These are phyloP conservation scores for Neoascia interrupta DNA, from an alignment of 2,888 invertebrate species.

Conservation along the genomic window DNA sequence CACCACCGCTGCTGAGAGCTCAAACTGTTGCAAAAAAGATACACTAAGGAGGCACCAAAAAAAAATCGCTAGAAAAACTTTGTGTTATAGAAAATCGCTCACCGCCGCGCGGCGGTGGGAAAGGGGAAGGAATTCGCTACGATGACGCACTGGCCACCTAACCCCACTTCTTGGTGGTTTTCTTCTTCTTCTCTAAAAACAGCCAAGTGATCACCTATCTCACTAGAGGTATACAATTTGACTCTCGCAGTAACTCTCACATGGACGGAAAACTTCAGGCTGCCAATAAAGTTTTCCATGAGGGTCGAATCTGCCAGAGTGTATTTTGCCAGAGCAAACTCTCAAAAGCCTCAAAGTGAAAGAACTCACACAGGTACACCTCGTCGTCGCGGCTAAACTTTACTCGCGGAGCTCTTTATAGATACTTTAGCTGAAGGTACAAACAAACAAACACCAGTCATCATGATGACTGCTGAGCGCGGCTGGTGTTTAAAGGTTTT, in stretches of 20 bases:
- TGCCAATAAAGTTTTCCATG: constrained; percentile 52
- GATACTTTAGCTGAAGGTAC: constrained; percentile 31
- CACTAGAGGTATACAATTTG: constrained; percentile 25
- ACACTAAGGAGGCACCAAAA: constrained; percentile 14
- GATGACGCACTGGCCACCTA: constrained; percentile 14
- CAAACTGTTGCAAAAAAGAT: constrained; percentile 44
- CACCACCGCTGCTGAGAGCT: constrained; percentile 35
- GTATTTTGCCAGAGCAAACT: constrained; percentile 34
- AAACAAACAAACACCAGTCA: constrained; percentile 43
- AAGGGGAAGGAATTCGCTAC: constrained; percentile 33
- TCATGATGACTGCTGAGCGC: constrained; percentile 29
- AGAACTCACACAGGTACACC: constrained; percentile 52
- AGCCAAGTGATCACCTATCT: constrained; percentile 63
- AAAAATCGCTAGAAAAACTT: constrained; percentile 23
- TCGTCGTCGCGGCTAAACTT: constrained; percentile 56
- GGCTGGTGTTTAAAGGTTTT: constrained; percentile 5
- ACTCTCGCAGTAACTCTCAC: constrained; percentile 40
- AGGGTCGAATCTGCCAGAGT: constrained; percentile 28
- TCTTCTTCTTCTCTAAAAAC: constrained; percentile 25
- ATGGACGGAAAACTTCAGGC: constrained; percentile 17
- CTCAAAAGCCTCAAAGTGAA: constrained; percentile 67
- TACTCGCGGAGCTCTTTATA: constrained; percentile 50
- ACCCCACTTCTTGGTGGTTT: constrained; percentile 21
- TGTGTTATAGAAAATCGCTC: constrained; percentile 25
- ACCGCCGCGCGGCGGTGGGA: neutral